Evolutionary conservation across 1,140 invertebrate genomes (phyloP), one percentile per base, ranked within the genome.

Genomic region (Lanistes nyassanus): DNA sequence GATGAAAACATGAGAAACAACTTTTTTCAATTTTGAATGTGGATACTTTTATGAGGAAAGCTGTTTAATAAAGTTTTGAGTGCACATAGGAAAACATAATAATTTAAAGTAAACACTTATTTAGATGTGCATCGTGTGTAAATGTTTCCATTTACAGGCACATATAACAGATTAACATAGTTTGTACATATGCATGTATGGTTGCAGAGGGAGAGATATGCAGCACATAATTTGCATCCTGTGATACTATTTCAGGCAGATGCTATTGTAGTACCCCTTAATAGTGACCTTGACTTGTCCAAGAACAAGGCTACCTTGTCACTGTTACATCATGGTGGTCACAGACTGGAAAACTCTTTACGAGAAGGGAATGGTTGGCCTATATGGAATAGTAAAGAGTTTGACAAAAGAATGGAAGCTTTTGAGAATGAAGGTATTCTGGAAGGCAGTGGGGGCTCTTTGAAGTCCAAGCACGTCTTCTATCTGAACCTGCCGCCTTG

Each of bases 181-280:
- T 29, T n/a, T 21, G 13, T 11, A 13, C n/a, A 13, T 31, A 26
- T 29, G 21, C 39, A 9, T 26, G 31, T 21, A 16, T 65, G n/a
- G 19, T 65, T 31, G 11, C 5, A 31, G 39, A 39, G 65, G 16
- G 11, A n/a, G 9, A 36, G 37, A 65, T 21, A 19, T 65, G 9
- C 36, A 42, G 13, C 16, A 23, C n/a, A 11, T 39, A 42, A 16
- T n/a, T 42, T n/a, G 13, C 19, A 31, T 53, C 4, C 31, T 9
- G n/a, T n/a, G 47, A 11, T 53, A 51, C 9, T 53, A 19, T 53
- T 68, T 53, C 66, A 68, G 66, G 66, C 34, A 16, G 66, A 68
- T 29, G 39, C n/a, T n/a, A n/a, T 68, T 47, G 42, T 68, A 3
- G 66, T 68, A 16, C 66, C 66, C 19, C 53, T 68, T 31, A 42